Evolutionary conservation across 2,888 invertebrate genomes (phyloP), one percentile per base, ranked within the genome.

Genomic region (Oligia strigilis): DNA sequence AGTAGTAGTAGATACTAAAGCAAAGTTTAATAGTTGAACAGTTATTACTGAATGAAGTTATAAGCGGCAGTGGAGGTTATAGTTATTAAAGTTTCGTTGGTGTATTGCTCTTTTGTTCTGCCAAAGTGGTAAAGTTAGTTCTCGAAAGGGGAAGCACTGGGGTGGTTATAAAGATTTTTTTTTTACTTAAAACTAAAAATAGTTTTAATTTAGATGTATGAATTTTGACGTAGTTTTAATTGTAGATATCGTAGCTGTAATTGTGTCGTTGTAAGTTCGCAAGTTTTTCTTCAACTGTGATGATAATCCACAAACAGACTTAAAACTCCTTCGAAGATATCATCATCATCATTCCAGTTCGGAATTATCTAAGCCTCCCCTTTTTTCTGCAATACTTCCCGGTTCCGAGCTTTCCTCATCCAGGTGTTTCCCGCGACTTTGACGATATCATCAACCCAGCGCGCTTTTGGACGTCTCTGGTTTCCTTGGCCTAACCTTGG

Each of bases 1-100:
- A 75, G 74, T 65, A 78, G 23, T 29, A 71, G 52, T 81, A 78
- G 75, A 58, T 67, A 73, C 65, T 78, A 49, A 17, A 69, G 52
- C 52, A 71, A 81, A 81, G 74, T 88, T 83, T 65, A 73, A 78
- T 77, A 64, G 65, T 64, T 19, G 72, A 78, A 75, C 75, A 75
- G 75, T 79, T 87, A 79, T 75, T 77, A 75, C 76, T 70, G 69
- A 52, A 66, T 75, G 66, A 77, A 83, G 65, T 86, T 83, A 74
- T 72, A 80, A 70, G 73, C 78, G 60, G 43, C 60, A 69, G 72
- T 71, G 14, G 81, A 71, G 66, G 72, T 77, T 65, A 72, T 66
- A 77, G 69, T 82, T 75, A 86, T 73, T 77, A 67, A 55, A 83
- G 85, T 73, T 81, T 82, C 17, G 78, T 85, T 85, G 69, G 72